Conservation (phyloP, 2,797 vertebrate species). For the Sebastes glaucus region DNA sequence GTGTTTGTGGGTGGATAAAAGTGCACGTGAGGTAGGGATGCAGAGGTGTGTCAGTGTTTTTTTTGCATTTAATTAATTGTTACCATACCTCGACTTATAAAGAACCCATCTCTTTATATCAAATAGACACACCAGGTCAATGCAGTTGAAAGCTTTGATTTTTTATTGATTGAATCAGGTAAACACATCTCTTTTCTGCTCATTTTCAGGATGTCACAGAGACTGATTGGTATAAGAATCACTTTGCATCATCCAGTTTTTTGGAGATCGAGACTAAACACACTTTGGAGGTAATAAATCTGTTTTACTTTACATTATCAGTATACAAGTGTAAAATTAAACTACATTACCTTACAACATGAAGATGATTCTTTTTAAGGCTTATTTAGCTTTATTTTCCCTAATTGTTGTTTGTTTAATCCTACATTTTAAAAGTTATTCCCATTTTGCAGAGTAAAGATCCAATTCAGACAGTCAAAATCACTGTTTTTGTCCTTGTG, state of each 20-base stretch:
- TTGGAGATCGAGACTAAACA: constrained; percentile 69
- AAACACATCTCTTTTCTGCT: background rate
- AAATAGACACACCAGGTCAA: background rate
- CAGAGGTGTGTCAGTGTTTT: background rate
- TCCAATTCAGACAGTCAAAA: background rate
- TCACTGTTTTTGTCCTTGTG: background rate
- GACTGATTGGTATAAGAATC: constrained; percentile 74
- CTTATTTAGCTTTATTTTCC: background rate
- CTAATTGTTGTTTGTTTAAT: background rate
- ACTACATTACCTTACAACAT: background rate
- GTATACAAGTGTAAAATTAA: background rate
- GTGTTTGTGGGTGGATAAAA: background rate
- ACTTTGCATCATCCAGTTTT: constrained; percentile 62
- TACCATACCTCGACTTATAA: background rate
- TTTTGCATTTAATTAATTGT: background rate
- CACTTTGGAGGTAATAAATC: constrained; percentile 65
- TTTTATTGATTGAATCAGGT: background rate
- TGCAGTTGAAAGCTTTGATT: background rate
- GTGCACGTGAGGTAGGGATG: background rate
- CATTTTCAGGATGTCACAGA: constrained; percentile 76
- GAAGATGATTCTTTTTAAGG: background rate
- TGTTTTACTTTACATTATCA: background rate
- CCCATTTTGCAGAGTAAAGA: background rate
- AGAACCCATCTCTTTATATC: background rate
- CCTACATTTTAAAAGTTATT: background rate